Conservation (phyloP, 2,888 invertebrate species). For the Cryptophagus acutangulus region DNA sequence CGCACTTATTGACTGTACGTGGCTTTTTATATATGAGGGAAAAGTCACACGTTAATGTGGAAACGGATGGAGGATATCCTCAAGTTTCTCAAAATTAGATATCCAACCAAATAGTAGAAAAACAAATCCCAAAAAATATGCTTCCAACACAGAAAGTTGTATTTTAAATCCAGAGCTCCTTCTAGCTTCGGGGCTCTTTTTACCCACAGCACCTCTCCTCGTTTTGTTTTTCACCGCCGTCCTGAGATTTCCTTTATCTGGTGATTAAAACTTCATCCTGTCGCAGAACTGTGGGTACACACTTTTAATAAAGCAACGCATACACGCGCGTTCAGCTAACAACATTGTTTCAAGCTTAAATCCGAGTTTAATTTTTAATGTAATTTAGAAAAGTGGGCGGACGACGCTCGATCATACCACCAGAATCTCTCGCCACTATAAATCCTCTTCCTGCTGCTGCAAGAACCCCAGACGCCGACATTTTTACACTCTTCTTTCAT, state of each 20-base stretch:
- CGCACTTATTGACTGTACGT: constrained; percentile 34
- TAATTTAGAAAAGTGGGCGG: constrained; percentile 42
- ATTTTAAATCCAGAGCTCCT: too few species aligned
- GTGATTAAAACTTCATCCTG: constrained; percentile 51
- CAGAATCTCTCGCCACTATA: constrained; percentile 25
- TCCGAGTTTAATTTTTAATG: constrained; percentile 43
- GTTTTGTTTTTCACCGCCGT: constrained; percentile 46
- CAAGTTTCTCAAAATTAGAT: too few species aligned
- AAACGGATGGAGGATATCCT: too few species aligned
- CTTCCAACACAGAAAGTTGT: too few species aligned
- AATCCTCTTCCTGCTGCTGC: constrained; percentile 9
- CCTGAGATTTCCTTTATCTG: constrained; percentile 49
- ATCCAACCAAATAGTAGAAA: too few species aligned
- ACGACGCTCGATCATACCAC: too few species aligned
- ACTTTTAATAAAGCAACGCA: constrained; percentile 46
- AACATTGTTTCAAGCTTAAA: constrained; percentile 39
- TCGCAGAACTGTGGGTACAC: constrained; percentile 44
- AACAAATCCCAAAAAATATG: too few species aligned
- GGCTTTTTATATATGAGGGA: too few species aligned
- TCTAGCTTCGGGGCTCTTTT: too few species aligned
- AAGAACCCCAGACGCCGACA: too few species aligned
- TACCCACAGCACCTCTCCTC: too few species aligned
- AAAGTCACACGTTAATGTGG: too few species aligned
- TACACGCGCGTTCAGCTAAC: constrained; percentile 36
- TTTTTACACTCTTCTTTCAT: constrained; percentile 2